Evolutionary conservation across 2,888 invertebrate genomes (phyloP).

Genomic region (Drosophila subquinaria): DNA sequence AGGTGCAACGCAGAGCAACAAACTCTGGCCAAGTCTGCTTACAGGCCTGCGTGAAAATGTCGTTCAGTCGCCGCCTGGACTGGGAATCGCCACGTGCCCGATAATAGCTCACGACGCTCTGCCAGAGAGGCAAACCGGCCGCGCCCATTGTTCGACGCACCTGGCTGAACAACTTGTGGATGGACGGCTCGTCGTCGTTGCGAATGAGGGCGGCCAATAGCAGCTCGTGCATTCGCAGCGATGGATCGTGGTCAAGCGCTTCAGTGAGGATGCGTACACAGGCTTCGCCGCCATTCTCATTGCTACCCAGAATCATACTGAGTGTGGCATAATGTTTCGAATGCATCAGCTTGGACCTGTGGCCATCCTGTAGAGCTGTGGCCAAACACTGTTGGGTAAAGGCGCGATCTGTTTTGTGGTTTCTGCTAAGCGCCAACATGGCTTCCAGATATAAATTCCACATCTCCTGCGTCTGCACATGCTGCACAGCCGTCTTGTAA

Average conservation of each 20-base stretch:
- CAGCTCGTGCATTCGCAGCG: constrained; percentile 85
- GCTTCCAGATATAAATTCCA: constrained; percentile 87
- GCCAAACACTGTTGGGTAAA: constrained; percentile 86
- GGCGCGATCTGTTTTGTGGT: constrained; percentile 85
- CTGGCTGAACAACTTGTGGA: constrained; percentile 84
- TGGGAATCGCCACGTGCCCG: constrained; percentile 69
- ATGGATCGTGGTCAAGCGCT: constrained; percentile 86
- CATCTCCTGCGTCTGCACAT: constrained; percentile 86
- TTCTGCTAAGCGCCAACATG: constrained; percentile 87
- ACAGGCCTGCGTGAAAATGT: constrained; percentile 77
- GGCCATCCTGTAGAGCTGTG: constrained; percentile 86
- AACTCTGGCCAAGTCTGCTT: constrained; percentile 71
- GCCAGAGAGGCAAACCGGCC: constrained; percentile 76
- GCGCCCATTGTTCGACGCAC: constrained; percentile 79
- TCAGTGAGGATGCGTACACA: constrained; percentile 79
- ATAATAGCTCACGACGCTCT: constrained; percentile 78
- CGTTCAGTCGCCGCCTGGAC: constrained; percentile 64
- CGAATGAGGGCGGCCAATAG: constrained; percentile 86
- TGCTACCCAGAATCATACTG: constrained; percentile 63
- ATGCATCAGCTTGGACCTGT: constrained; percentile 85
- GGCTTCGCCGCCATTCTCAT: constrained; percentile 52
- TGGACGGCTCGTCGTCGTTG: constrained; percentile 84
- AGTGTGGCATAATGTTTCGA: constrained; percentile 86
- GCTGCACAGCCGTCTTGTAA: constrained; percentile 86
- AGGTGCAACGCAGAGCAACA: constrained; percentile 74